A percentile compares a stretch with the other conserved stretches of the same genome.
Conservation (phyloP, 1,140 invertebrate species). For the Cecropterus lyciades region DNA sequence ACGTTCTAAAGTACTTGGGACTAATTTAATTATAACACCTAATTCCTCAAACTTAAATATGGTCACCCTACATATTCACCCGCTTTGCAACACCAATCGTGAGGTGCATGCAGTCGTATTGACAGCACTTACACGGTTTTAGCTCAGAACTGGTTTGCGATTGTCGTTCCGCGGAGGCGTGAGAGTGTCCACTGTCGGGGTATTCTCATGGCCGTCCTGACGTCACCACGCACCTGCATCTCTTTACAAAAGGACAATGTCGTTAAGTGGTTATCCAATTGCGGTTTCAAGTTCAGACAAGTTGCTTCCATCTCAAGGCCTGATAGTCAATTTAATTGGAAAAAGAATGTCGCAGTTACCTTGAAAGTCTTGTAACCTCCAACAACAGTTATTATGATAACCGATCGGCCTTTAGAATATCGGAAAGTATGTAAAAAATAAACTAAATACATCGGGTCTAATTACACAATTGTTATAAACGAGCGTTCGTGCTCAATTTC, state of each 20-base stretch:
- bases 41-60: background rate
- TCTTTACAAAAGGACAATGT: conserved; percentile 64
- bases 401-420: background rate
- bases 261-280: conserved; percentile 63
- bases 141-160: conserved; percentile 73
- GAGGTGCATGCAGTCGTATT: conserved; percentile 51
- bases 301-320: conserved; percentile 43
- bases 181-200: conserved; percentile 69
- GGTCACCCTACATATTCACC: background rate
- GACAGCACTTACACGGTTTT: conserved; percentile 72
- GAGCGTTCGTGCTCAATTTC: too few relatives aligned
- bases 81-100: conserved; percentile 23
- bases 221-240: conserved; percentile 67
- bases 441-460: background rate
- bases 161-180: conserved; percentile 69
- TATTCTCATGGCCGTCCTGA: conserved; percentile 68
- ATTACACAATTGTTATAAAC: too few relatives aligned
- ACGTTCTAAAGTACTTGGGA: too few relatives aligned
- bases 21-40: background rate
- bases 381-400: conserved; percentile 31
- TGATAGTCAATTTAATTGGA: conserved; percentile 20
- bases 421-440: background rate
- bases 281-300: conserved; percentile 67
- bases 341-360: conserved; percentile 19
- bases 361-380: conserved; percentile 31